A percentile compares a stretch with the other conserved stretches of the same genome.
These are phyloP conservation scores for Sapajus apella DNA, from an alignment of 2,113 vertebrate genomes.

Conservation along the genomic window DNA sequence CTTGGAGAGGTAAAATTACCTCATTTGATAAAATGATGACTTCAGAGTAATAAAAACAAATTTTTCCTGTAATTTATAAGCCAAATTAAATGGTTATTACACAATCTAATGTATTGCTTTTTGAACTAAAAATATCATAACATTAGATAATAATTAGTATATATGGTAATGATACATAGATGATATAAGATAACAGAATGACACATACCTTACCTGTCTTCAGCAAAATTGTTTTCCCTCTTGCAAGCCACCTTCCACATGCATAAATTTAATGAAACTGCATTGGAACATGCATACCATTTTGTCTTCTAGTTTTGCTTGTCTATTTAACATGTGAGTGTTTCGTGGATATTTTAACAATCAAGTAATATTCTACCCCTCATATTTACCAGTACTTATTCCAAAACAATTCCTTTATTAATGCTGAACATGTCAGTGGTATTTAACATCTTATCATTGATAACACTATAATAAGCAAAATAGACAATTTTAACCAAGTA, in stretches of 20 bases:
- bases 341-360: constrained; percentile 20
- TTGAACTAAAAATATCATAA: neutral
- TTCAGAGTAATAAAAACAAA: neutral
- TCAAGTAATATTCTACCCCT: neutral
- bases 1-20: neutral
- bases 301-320: neutral
- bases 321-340: neutral
- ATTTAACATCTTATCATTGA: neutral
- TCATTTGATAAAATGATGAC: neutral
- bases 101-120: neutral
- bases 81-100: neutral
- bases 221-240: constrained; percentile 25
- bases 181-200: neutral
- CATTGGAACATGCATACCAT: neutral
- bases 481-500: neutral
- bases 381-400: neutral
- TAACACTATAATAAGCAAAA: neutral
- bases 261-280: neutral
- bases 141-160: neutral
- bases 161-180: too few species aligned
- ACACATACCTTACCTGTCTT: neutral
- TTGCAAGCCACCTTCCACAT: neutral
- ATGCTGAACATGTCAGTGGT: neutral
- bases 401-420: neutral
- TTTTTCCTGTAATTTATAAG: neutral